A percentile compares a stretch with the other conserved stretches of the same genome.
Conservation (phyloP, 2,113 vertebrate genomes). For the Bungarus multicinctus region DNA sequence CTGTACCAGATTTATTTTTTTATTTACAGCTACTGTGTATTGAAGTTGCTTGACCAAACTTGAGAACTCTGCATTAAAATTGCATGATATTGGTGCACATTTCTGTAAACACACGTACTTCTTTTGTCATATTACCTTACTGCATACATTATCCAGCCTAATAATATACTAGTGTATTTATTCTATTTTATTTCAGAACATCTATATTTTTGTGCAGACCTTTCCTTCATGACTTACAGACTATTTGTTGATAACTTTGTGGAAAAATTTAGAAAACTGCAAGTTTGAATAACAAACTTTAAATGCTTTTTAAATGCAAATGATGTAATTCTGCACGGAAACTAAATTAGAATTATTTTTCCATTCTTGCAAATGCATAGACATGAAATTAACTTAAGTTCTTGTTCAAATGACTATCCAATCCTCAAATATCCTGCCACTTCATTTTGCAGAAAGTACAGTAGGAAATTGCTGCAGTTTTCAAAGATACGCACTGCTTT, state of each 20-base stretch:
- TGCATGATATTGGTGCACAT: neutral
- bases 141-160: neutral
- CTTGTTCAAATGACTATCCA: neutral
- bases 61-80: neutral
- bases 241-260: neutral
- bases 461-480: neutral
- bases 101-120: neutral
- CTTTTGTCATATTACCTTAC: neutral
- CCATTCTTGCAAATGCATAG: neutral
- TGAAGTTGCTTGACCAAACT: neutral
- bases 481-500: neutral
- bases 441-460: neutral
- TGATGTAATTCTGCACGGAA: neutral
- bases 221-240: neutral
- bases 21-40: neutral
- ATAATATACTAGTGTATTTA: neutral
- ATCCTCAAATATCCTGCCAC: neutral
- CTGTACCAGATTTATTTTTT: neutral
- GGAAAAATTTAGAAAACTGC: neutral
- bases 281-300: neutral
- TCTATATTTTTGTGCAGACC: neutral
- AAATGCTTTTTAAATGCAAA: neutral
- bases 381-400: neutral
- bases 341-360: neutral
- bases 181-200: neutral